Percentiles rank a stretch among this genome's conserved stretches.
Evolutionary conservation across 2,888 invertebrate species (phyloP).

Genomic region (Oscheius sp.): DNA sequence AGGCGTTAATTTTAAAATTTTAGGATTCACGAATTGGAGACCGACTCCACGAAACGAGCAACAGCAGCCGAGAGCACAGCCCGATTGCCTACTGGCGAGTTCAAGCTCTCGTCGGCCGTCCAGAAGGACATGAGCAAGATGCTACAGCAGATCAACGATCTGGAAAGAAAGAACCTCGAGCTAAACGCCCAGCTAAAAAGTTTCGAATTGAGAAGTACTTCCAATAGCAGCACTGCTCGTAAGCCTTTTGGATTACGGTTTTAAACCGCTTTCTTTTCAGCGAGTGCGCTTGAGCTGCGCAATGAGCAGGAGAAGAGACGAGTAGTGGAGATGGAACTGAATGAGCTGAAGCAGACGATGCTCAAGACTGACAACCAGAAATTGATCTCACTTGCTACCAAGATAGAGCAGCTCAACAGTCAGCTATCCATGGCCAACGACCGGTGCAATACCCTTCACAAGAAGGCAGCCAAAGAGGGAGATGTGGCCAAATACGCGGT

Average conservation of each 20-base stretch:
- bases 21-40: conserved; percentile 68
- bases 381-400: conserved; percentile 71
- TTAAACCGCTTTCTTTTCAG: background rate
- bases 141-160: conserved; percentile 66
- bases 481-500: conserved; percentile 37
- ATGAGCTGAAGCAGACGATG: conserved; percentile 59
- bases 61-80: conserved; percentile 78
- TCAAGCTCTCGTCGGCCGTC: conserved; percentile 65
- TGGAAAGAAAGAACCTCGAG: conserved; percentile 61
- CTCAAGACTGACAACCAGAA: conserved; percentile 72
- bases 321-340: conserved; percentile 55
- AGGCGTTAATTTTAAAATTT: conserved; percentile 7
- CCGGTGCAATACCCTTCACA: conserved; percentile 68
- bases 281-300: conserved; percentile 48
- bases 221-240: conserved; percentile 22
- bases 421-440: conserved; percentile 70
- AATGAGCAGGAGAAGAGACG: conserved; percentile 59
- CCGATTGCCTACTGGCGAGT: conserved; percentile 79
- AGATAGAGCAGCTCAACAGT: conserved; percentile 69
- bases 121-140: conserved; percentile 66
- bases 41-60: conserved; percentile 75
- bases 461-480: conserved; percentile 57
- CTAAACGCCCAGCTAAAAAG: conserved; percentile 51
- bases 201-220: conserved; percentile 41
- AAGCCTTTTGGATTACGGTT: background rate